A percentile compares a stretch with the other conserved stretches of the same genome.
Evolutionary conservation across 1,140 invertebrate species (phyloP).

Genomic region (Sarcophaga bullata): DNA sequence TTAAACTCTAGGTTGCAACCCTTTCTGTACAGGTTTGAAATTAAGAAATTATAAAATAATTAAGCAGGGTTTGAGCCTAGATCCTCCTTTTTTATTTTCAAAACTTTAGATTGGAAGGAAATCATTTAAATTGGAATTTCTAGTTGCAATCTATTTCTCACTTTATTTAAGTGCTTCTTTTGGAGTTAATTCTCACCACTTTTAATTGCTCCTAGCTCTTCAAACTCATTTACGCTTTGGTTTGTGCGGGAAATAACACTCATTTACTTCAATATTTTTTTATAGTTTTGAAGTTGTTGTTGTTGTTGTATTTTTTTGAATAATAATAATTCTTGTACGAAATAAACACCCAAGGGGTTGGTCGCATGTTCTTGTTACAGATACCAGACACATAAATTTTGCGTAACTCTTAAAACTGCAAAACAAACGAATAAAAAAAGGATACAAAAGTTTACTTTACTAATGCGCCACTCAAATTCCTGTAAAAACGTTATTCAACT

Average conservation of each 20-base stretch:
- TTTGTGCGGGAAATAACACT: background rate
- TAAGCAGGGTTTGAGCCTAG: no score
- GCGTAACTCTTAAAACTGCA: slow-evolving; percentile 41
- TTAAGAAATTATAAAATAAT: no score
- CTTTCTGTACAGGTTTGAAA: no score
- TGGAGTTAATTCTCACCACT: background rate
- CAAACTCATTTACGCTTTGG: background rate
- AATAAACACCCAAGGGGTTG: slow-evolving; percentile 40
- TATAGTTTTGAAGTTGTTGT: background rate
- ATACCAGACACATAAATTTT: slow-evolving; percentile 43
- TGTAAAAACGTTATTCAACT: background rate
- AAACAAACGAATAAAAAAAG: slow-evolving; percentile 24
- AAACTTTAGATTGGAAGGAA: no score
- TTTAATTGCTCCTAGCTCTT: background rate
- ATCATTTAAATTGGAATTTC: no score
- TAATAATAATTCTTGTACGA: background rate
- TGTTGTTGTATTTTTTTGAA: background rate
- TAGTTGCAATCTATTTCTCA: no score
- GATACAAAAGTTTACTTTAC: slow-evolving; percentile 22
- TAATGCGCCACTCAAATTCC: slow-evolving; percentile 31
- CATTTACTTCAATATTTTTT: background rate
- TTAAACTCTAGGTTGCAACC: no score
- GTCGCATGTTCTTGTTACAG: slow-evolving; percentile 35
- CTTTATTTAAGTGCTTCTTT: background rate
- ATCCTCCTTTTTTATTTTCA: no score